phyloP scores from a whole-genome alignment of 1,140 invertebrate genomes.

The Mylabris phalerata region DNA sequence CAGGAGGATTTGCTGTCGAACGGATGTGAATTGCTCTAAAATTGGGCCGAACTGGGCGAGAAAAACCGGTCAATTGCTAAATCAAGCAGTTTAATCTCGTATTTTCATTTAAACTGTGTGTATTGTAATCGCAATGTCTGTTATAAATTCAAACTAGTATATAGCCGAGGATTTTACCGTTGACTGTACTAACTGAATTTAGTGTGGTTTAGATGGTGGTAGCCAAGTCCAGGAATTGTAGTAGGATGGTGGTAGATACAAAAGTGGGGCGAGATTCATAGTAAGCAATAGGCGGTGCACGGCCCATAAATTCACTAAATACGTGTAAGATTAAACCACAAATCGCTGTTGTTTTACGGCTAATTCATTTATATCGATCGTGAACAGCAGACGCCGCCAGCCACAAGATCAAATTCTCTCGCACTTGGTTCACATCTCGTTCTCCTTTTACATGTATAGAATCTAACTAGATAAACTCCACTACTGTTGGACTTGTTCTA shows the following conservation, averaged over 20 bases:
- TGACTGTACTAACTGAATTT: slow-evolving; percentile 19
- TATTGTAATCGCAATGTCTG: slow-evolving; percentile 11
- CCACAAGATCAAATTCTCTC: slow-evolving; percentile 26
- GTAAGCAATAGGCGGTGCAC: slow-evolving; percentile 28
- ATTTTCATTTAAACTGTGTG: slow-evolving; percentile 10
- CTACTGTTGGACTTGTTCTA: neutral
- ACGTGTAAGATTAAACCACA: slow-evolving; percentile 43
- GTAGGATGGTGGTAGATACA: slow-evolving; percentile 10
- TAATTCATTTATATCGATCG: slow-evolving; percentile 42
- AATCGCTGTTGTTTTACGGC: slow-evolving; percentile 42
- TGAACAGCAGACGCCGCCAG: slow-evolving; percentile 16
- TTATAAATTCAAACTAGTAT: slow-evolving; percentile 7
- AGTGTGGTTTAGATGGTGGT: slow-evolving; percentile 12
- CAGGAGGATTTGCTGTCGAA: neutral
- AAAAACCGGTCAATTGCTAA: slow-evolving; percentile 1
- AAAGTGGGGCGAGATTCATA: slow-evolving; percentile 8
- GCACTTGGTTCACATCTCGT: neutral
- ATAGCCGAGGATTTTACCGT: neutral
- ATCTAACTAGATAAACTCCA: slow-evolving; percentile 16
- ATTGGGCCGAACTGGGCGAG: neutral
- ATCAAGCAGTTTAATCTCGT: slow-evolving; percentile 15
- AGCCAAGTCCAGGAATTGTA: neutral
- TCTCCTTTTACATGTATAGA: too few relatives aligned
- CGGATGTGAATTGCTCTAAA: neutral
- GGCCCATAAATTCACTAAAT: slow-evolving; percentile 39